These are phyloP conservation scores for Orthonyx spaldingii DNA, from an alignment of 2,113 vertebrate species.

Conservation along the genomic window DNA sequence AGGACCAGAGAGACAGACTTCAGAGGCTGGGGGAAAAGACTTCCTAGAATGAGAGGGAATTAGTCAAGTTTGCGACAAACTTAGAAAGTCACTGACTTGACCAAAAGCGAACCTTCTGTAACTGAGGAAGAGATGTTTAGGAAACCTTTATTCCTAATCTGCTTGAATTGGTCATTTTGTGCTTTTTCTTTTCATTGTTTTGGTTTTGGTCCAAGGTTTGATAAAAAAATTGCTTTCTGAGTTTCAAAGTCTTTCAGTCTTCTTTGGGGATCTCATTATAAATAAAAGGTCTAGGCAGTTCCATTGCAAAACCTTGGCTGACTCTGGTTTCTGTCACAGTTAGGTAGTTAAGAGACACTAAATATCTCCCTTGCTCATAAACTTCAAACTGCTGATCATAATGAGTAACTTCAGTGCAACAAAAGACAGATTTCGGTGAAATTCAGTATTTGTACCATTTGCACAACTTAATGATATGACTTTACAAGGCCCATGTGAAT, in stretches of 20 bases:
- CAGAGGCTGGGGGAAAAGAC: background rate
- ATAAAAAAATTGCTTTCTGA: background rate
- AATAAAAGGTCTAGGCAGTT: background rate
- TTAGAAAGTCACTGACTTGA: background rate
- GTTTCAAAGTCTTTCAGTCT: background rate
- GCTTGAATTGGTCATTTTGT: background rate
- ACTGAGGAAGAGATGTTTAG: background rate
- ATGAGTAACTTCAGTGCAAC: background rate
- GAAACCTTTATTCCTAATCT: background rate
- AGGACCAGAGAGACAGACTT: background rate
- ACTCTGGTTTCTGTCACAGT: background rate
- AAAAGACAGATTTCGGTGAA: background rate
- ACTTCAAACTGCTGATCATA: background rate
- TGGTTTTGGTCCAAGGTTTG: background rate
- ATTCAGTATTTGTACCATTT: background rate
- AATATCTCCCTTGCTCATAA: background rate
- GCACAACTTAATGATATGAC: background rate
- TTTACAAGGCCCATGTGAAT: background rate
- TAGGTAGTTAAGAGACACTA: background rate
- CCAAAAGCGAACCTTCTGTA: background rate
- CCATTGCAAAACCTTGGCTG: background rate
- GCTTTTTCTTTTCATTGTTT: background rate
- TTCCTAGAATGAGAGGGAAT: background rate
- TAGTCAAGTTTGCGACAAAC: background rate
- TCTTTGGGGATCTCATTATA: conserved; percentile 40